Base-by-base conservation (phyloP, 2,113 vertebrate species). In the Grammomys dolichurus region DNA sequence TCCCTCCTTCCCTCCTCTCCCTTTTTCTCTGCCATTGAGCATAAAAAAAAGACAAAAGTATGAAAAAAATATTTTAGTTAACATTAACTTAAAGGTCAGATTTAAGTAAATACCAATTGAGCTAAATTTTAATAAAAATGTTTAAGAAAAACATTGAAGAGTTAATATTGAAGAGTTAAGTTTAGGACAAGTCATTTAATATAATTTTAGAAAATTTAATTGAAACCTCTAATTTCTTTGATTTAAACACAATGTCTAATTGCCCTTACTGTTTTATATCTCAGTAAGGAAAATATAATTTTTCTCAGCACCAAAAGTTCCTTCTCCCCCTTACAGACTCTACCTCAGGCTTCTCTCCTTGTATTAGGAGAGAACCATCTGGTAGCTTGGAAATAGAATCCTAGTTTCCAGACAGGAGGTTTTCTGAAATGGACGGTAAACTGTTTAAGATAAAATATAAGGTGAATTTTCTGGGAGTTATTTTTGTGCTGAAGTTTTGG, bases 401-500 rank as follows among this genome's bases (percentile, higher is more conserved):
- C 46, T 36, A 75, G 81, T 87, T 95, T 97, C 94, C 94, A 95
- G 94, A 96, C 40, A 97, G 67, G 22, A 43, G 78, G 70, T n/a
- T 75, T 94, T 92, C 46, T 87, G 17, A 96, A 89, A 95, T 72
- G 19, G 60, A 43, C 10, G 75, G 93, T 95, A 92, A 95, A 80
- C 88, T 75, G 85, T 84, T 96, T 93, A 93, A 70, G 89, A 75
- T 69, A 93, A 97, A 95, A 95, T 87, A 90, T 78, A 88, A 96
- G 86, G n/a, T 76, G 87, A 78, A 92, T 92, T 92, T 93, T 94
- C 24, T 54, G 69, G 10, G 56, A 78, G 58, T 46, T 13, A 33
- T 14, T 78, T 80, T 80, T 70, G 14, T 84, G 54, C 67, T 43
- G 36, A 95, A 85, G 33, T 16, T 58, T 95, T 69, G 78, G 84